Evolutionary conservation across 1,140 invertebrate species (phyloP).

Genomic region (Drosophila dunni): DNA sequence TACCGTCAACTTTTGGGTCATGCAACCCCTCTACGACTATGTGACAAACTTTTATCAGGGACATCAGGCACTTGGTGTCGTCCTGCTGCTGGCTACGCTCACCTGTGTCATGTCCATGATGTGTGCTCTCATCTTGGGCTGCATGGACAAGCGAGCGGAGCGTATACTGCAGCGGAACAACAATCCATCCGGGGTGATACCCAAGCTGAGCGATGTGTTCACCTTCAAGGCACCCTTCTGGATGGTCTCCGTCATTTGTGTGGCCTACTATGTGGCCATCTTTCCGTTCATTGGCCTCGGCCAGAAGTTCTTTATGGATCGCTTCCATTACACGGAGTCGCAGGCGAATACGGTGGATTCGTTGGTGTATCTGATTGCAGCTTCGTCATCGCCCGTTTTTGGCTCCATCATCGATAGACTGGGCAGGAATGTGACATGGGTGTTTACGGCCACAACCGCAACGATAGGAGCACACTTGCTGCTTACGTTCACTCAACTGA

Average conservation of each 20-base stretch:
- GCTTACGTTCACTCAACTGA: slow-evolving; percentile 94
- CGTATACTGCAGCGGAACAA: slow-evolving; percentile 89
- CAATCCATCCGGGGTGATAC: slow-evolving; percentile 88
- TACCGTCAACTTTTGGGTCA: slow-evolving; percentile 96
- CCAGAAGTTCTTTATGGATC: slow-evolving; percentile 96
- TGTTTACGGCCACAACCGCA: slow-evolving; percentile 91
- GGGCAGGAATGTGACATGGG: slow-evolving; percentile 96
- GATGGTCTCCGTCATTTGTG: slow-evolving; percentile 95
- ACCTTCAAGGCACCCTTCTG: slow-evolving; percentile 95
- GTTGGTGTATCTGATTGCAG: slow-evolving; percentile 96
- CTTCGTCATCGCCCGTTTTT: slow-evolving; percentile 94
- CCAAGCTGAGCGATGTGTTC: slow-evolving; percentile 93
- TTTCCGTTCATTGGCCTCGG: slow-evolving; percentile 98
- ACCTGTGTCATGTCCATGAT: slow-evolving; percentile 94
- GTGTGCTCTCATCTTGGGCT: slow-evolving; percentile 91
- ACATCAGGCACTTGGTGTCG: slow-evolving; percentile 91
- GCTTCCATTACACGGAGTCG: slow-evolving; percentile 90
- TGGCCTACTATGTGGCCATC: slow-evolving; percentile 97
- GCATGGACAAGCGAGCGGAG: slow-evolving; percentile 93
- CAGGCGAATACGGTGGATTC: slow-evolving; percentile 94
- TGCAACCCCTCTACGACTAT: slow-evolving; percentile 94
- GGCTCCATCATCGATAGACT: slow-evolving; percentile 95
- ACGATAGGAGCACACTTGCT: slow-evolving; percentile 93
- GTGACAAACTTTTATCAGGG: slow-evolving; percentile 89
- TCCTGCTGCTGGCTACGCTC: slow-evolving; percentile 91